phyloP scores from a whole-genome alignment of 2,797 vertebrate species.

The Acanthurus lineatus region DNA sequence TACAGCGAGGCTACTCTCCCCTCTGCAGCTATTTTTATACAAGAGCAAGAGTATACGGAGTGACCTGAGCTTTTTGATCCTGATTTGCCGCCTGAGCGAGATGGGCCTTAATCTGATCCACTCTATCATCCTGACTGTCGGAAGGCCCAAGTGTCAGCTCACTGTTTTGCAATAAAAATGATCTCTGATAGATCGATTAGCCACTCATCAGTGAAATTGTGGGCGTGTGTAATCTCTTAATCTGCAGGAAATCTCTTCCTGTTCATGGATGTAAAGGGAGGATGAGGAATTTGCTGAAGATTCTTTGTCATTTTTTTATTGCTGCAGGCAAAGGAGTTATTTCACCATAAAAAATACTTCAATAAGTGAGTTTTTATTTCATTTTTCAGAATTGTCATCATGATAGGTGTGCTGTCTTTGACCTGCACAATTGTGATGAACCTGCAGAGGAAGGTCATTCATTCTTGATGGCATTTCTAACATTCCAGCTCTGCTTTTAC shows the following conservation, averaged over 20 bases:
- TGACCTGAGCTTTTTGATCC: slow-evolving; percentile 57
- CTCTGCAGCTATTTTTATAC: slow-evolving; percentile 76
- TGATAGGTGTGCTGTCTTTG: background rate
- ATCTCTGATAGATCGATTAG: slow-evolving; percentile 63
- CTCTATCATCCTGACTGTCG: slow-evolving; percentile 51
- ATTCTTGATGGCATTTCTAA: background rate
- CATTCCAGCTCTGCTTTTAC: background rate
- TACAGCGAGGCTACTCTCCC: slow-evolving; percentile 56
- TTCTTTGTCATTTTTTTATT: slow-evolving; percentile 5
- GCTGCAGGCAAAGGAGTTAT: background rate
- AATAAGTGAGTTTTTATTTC: background rate
- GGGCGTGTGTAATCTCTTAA: slow-evolving; percentile 68
- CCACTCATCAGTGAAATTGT: slow-evolving; percentile 67
- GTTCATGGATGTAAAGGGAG: slow-evolving; percentile 28
- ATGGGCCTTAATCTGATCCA: slow-evolving; percentile 61
- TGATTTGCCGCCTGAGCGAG: slow-evolving; percentile 62
- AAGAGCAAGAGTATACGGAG: slow-evolving; percentile 19
- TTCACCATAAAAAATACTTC: background rate
- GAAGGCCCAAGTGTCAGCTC: slow-evolving; percentile 32
- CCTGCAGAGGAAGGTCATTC: background rate
- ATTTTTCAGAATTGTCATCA: background rate
- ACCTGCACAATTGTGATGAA: background rate
- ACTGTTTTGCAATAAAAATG: slow-evolving; percentile 50
- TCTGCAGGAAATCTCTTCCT: slow-evolving; percentile 62
- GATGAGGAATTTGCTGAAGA: slow-evolving; percentile 40